These are phyloP conservation scores for Rhinichthys osculus DNA, from an alignment of 2,797 vertebrate species.

Conservation along the genomic window DNA sequence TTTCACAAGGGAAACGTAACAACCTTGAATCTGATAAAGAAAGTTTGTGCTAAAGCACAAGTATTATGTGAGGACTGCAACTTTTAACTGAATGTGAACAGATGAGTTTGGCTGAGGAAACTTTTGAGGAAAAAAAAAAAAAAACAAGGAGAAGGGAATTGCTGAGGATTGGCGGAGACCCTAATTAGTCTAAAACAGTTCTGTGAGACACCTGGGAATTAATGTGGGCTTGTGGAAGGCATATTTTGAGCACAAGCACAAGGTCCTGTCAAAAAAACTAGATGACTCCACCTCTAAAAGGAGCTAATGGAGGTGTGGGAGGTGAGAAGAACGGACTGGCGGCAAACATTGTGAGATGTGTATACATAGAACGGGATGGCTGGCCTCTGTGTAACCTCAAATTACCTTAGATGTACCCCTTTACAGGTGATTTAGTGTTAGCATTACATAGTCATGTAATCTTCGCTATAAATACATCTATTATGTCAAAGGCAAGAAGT, in stretches of 20 bases:
- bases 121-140: constrained; percentile 21
- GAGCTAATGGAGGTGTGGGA: constrained; percentile 52
- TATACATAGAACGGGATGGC: constrained; percentile 27
- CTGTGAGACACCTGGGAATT: constrained; percentile 25
- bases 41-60: not conserved
- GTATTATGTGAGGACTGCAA: not conserved
- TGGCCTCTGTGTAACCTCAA: constrained; percentile 33
- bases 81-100: constrained; percentile 26
- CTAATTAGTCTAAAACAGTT: constrained; percentile 60
- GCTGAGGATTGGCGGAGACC: constrained; percentile 18
- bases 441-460: not conserved
- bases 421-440: not conserved
- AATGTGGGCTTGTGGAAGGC: constrained; percentile 26
- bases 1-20: not conserved
- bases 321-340: constrained; percentile 35
- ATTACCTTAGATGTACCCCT: not conserved
- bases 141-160: not conserved
- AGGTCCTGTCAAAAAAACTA: constrained; percentile 28
- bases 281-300: constrained; percentile 35
- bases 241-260: constrained; percentile 34
- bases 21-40: constrained; percentile 9
- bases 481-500: not conserved
- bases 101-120: constrained; percentile 17
- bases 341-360: constrained; percentile 31
- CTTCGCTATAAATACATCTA: constrained; percentile 7